Evolutionary conservation across 2,113 vertebrate species (phyloP).

Genomic region (Vimba vimba): DNA sequence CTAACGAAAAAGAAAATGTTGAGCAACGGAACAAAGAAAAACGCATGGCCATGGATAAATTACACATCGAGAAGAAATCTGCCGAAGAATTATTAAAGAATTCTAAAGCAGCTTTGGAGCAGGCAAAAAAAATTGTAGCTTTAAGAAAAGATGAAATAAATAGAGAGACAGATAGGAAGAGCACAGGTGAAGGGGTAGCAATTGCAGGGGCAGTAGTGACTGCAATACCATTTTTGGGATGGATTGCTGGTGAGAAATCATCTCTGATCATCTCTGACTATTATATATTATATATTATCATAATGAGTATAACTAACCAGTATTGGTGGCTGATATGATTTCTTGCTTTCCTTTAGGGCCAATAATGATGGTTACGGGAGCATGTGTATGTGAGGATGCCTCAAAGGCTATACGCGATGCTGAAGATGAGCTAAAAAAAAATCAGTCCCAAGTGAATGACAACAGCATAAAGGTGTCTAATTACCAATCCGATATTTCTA

Average conservation of each 20-base stretch:
- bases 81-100: not conserved
- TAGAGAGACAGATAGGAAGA: not conserved
- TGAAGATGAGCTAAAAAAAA: not conserved
- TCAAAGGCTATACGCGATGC: not conserved
- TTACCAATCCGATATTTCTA: not conserved
- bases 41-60: not conserved
- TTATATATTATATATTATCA: too few relatives aligned
- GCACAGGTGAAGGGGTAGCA: not conserved
- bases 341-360: conserved; percentile 14
- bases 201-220: not conserved
- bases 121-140: not conserved
- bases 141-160: not conserved
- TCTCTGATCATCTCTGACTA: not conserved
- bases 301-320: not conserved
- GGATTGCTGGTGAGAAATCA: conserved; percentile 36
- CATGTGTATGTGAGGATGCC: fast-evolving
- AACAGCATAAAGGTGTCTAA: conserved; percentile 11
- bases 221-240: conserved; percentile 9
- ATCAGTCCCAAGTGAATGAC: not conserved
- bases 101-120: not conserved
- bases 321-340: not conserved
- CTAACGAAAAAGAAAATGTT: not conserved
- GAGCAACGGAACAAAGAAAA: not conserved
- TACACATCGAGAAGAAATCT: not conserved
- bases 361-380: not conserved